phyloP scores from a whole-genome alignment of 2,113 vertebrate genomes.

The Sisor rabdophorus region DNA sequence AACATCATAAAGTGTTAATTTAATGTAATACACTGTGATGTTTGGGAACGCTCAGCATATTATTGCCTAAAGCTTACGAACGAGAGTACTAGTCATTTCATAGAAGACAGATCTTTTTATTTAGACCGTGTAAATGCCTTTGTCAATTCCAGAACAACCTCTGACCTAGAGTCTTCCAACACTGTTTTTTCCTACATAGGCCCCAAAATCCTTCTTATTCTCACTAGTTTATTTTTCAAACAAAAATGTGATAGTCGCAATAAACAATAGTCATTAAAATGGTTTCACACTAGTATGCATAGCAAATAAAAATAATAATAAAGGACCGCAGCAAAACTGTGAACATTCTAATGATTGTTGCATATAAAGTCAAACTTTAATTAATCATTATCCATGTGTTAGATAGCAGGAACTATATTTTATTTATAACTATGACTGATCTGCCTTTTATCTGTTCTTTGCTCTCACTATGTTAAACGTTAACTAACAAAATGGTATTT shows the following conservation, averaged over 20 bases:
- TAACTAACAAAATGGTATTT: no score
- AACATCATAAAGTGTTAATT: neutral
- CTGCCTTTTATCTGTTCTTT: no score
- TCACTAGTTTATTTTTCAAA: neutral
- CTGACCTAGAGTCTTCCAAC: neutral
- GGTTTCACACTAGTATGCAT: neutral
- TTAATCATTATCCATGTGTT: neutral
- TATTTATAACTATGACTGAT: no score
- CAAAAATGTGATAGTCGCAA: no score
- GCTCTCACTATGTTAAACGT: no score
- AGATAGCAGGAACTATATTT: neutral
- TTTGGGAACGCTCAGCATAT: neutral
- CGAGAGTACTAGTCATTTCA: constrained; percentile 3
- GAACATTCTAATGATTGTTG: no score
- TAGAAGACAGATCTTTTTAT: neutral
- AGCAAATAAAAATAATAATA: no score
- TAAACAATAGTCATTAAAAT: neutral
- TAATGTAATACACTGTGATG: neutral
- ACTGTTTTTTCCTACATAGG: neutral
- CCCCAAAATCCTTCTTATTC: neutral
- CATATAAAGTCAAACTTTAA: neutral
- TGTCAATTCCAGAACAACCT: neutral
- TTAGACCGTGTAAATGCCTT: constrained; percentile 10
- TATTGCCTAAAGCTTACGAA: neutral
- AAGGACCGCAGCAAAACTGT: no score